phyloP scores from a whole-genome alignment of 1,140 invertebrate genomes.

The Bradysia coprophila region DNA sequence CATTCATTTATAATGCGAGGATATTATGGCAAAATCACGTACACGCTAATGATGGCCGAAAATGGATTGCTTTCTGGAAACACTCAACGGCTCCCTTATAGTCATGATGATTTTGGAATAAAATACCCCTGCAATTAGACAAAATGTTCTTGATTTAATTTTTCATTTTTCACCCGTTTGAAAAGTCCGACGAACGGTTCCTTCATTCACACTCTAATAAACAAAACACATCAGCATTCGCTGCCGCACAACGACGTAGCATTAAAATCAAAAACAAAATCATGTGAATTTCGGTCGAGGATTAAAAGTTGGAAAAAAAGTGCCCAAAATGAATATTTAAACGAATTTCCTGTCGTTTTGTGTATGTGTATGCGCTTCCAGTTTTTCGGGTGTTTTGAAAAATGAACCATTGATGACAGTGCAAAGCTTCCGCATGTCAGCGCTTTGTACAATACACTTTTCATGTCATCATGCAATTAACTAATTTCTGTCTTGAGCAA shows the following conservation, averaged over 20 bases:
- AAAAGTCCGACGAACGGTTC: no score
- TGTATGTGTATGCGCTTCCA: no score
- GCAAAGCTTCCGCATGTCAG: neutral
- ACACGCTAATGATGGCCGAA: slow-evolving; percentile 85
- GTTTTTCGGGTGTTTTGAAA: no score
- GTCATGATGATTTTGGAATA: slow-evolving; percentile 76
- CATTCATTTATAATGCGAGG: neutral
- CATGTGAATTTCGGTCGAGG: no score
- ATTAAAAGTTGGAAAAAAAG: no score
- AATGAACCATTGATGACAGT: neutral
- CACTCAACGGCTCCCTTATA: slow-evolving; percentile 78
- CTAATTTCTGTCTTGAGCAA: neutral
- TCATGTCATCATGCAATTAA: neutral
- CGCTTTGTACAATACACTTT: neutral
- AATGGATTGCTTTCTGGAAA: slow-evolving; percentile 84
- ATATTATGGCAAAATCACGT: slow-evolving; percentile 29
- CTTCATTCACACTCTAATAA: no score
- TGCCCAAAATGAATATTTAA: no score
- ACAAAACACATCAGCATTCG: no score
- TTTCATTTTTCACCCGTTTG: neutral
- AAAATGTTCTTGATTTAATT: slow-evolving; percentile 1
- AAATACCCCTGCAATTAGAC: slow-evolving; percentile 66
- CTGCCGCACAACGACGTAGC: no score
- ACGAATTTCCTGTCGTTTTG: no score
- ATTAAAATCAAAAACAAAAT: no score